phyloP scores from a whole-genome alignment of 2,797 vertebrate genomes.

The Strix occidentalis region DNA sequence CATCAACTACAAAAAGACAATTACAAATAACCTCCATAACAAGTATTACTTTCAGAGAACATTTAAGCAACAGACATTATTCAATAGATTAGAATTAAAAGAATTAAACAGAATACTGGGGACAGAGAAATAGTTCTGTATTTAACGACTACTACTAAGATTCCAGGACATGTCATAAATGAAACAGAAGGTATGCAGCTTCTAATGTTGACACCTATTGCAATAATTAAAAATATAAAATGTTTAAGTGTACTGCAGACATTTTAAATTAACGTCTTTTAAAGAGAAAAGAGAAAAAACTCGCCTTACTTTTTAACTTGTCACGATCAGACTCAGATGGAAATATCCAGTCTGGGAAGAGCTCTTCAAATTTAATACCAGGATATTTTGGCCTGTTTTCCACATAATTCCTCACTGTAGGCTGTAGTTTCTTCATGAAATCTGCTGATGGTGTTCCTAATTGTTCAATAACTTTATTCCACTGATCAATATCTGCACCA shows the following conservation, averaged over 20 bases:
- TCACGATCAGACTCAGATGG: constrained; percentile 94
- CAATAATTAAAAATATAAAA: background rate
- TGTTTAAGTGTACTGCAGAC: background rate
- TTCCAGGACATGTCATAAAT: background rate
- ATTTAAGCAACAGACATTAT: background rate
- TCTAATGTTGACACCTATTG: background rate
- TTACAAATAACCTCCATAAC: background rate
- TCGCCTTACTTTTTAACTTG: constrained; percentile 91
- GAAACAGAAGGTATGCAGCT: background rate
- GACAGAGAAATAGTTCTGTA: background rate
- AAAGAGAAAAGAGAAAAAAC: background rate
- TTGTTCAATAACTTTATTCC: constrained; percentile 99
- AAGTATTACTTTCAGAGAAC: background rate
- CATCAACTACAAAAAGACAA: background rate
- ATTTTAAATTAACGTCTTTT: background rate
- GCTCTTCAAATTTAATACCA: constrained; percentile 91
- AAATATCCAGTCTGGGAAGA: constrained; percentile 97
- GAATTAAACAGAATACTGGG: background rate
- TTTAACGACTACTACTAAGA: background rate
- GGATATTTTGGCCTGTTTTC: constrained; percentile 98
- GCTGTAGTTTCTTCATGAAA: constrained; percentile 97
- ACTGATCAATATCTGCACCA: constrained; percentile 94
- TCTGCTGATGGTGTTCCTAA: constrained; percentile 92
- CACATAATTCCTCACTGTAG: constrained; percentile 96
- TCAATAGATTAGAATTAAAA: background rate